Percentiles rank a stretch among this genome's conserved stretches.
These are phyloP conservation scores for Hiodon alosoides DNA, from an alignment of 2,113 vertebrate genomes.

Conservation along the genomic window DNA sequence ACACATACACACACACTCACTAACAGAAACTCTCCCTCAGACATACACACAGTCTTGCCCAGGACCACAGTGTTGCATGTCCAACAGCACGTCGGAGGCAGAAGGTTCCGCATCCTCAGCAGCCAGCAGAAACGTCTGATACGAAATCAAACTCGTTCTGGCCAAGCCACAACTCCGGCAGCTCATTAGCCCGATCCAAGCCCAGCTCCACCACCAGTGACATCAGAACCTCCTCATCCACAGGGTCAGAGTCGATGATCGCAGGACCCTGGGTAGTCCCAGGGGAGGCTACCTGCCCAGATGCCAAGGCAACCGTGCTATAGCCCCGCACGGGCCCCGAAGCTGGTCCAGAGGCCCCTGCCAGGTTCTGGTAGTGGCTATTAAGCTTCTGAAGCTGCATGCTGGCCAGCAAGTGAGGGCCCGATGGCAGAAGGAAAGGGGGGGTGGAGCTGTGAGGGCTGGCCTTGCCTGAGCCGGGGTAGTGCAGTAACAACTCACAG, in stretches of 20 bases:
- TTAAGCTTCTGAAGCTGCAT: conserved; percentile 78
- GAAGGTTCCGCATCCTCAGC: conserved; percentile 33
- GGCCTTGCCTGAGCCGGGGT: conserved; percentile 48
- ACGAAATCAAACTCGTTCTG: conserved; percentile 80
- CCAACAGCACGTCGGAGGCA: background rate
- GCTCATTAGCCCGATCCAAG: conserved; percentile 71
- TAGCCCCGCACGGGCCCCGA: conserved; percentile 43
- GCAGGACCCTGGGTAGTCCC: conserved; percentile 38
- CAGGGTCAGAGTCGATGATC: conserved; percentile 66
- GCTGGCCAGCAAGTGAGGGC: conserved; percentile 68
- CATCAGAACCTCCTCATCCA: conserved; percentile 76
- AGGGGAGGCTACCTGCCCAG: conserved; percentile 40
- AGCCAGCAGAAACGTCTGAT: conserved; percentile 64
- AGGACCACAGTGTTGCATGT: background rate
- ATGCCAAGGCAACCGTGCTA: conserved; percentile 22
- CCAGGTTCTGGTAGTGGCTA: conserved; percentile 68
- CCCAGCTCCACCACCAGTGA: conserved; percentile 75
- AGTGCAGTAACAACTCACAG: conserved; percentile 60
- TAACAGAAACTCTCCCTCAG: too few species aligned
- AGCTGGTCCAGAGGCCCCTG: conserved; percentile 17
- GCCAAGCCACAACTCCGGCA: conserved; percentile 78
- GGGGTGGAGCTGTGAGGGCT: conserved; percentile 51
- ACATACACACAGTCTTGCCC: background rate
- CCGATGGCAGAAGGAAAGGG: conserved; percentile 55
- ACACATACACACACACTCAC: too few species aligned